These are phyloP conservation scores for Callitettix versicolor DNA, from an alignment of 1,140 invertebrate species.

Conservation along the genomic window DNA sequence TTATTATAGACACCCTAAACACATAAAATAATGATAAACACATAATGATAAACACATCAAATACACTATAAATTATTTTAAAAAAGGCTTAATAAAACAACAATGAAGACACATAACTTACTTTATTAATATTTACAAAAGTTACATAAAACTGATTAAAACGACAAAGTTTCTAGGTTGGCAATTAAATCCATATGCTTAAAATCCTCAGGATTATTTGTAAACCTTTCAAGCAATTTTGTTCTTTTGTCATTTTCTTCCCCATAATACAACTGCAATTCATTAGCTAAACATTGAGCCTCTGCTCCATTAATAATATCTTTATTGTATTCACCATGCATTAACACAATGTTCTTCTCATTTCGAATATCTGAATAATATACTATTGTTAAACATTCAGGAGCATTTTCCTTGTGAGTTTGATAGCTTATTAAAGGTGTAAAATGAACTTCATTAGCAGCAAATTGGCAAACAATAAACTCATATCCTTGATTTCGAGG, in stretches of 20 bases:
- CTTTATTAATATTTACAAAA: no score
- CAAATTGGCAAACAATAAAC: slow-evolving; percentile 73
- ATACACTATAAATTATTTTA: no score
- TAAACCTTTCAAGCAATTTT: slow-evolving; percentile 60
- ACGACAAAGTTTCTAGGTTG: slow-evolving; percentile 53
- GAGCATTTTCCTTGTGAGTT: slow-evolving; percentile 82
- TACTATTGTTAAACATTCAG: slow-evolving; percentile 72
- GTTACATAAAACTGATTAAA: no score
- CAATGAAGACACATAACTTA: no score
- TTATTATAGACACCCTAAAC: no score
- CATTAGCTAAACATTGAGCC: slow-evolving; percentile 75
- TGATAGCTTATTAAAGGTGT: slow-evolving; percentile 80
- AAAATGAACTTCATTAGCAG: slow-evolving; percentile 66
- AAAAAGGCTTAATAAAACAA: no score
- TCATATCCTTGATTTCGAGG: slow-evolving; percentile 78
- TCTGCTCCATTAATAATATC: slow-evolving; percentile 66
- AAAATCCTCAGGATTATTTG: slow-evolving; percentile 58
- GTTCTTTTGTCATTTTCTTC: slow-evolving; percentile 49
- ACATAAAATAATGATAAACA: no score
- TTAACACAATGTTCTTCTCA: slow-evolving; percentile 68
- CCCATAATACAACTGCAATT: slow-evolving; percentile 75
- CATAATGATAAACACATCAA: no score
- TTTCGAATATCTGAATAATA: slow-evolving; percentile 72
- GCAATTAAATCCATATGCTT: slow-evolving; percentile 73
- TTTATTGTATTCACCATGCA: slow-evolving; percentile 80